Evolutionary conservation across 92 coral and sea anemone species (phyloP), one percentile per base, ranked within the genome.

Genomic region (Epizoanthus scotinus): DNA sequence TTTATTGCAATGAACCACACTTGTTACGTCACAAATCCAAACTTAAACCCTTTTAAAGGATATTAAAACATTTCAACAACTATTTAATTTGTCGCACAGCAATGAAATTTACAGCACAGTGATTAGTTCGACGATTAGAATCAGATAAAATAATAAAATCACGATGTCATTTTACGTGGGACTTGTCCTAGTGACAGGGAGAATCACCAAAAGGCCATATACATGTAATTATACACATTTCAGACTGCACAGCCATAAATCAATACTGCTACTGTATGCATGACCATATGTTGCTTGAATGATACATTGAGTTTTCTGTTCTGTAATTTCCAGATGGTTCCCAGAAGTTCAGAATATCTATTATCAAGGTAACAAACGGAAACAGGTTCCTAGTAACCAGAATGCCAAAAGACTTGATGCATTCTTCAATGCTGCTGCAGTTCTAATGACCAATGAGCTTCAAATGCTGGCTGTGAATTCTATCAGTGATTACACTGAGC

Each of bases 281-380:
- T 24, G 69, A 17, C 19, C 25, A 36, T 63, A 63, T 10, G 28
- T 63, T 9, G 31, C 18, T 70, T 70, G 17, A n/a, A n/a, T n/a
- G n/a, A 70, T 70, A 36, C 12, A 25, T 21, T 52, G 0, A 8
- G 47, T 34, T 15, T 18, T 9, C 22, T 55, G 20, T 52, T 63
- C 59, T 42, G 17, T 65, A 14, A 49, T 25, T 83, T 29, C 36
- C 31, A 96, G 99, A 57, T 96, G 99, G 99, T 96, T 96, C 84
- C 99, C 99, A 31, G 99, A 96, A 87, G 99, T 96, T 70, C 99
- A 96, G 61, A 96, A 96, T 62, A 96, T 96, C 59, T 96, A 96
- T 83, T 96, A 96, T 79, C 99, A 96, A 93, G 99, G 99, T 36
- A 96, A 96, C 90, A 96, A 96, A 71, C 99, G 99, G 31, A 96